Evolutionary conservation across 2,888 invertebrate species (phyloP).

Genomic region (Trachelus stipa): DNA sequence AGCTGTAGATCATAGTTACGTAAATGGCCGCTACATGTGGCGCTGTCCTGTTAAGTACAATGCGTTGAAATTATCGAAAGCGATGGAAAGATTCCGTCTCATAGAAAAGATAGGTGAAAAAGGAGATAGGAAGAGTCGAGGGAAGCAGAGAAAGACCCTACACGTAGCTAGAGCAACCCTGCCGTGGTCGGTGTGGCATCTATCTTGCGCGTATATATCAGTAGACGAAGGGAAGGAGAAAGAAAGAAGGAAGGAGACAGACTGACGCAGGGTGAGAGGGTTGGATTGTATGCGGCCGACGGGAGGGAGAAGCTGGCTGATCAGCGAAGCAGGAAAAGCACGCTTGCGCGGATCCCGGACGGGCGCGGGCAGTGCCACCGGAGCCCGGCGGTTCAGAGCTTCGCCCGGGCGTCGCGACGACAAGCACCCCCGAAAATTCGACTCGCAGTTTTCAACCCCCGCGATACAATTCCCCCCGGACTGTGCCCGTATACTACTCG

Average conservation of each 20-base stretch:
- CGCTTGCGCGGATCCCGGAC: slow-evolving; percentile 66
- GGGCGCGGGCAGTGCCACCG: slow-evolving; percentile 65
- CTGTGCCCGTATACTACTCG: no score
- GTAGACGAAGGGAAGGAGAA: neutral
- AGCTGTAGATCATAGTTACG: no score
- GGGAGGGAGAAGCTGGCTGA: slow-evolving; percentile 53
- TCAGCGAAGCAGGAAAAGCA: slow-evolving; percentile 54
- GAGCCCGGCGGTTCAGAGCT: slow-evolving; percentile 66
- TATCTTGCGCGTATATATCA: neutral
- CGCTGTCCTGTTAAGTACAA: neutral
- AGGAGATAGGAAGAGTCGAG: neutral
- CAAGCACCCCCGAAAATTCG: slow-evolving; percentile 56
- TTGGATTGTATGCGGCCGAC: neutral
- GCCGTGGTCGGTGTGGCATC: slow-evolving; percentile 1
- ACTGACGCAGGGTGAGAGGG: slow-evolving; percentile 22
- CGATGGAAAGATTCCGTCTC: neutral
- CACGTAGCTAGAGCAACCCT: neutral
- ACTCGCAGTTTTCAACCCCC: no score
- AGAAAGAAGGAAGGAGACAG: slow-evolving; percentile 15
- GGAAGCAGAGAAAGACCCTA: neutral
- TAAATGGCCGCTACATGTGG: neutral
- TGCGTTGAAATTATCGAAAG: neutral
- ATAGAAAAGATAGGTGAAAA: neutral
- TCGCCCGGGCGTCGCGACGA: slow-evolving; percentile 65
- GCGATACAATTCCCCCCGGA: no score